Percentiles rank a stretch among this genome's conserved stretches.
These are phyloP conservation scores for Stomatorhinus ivindoensis DNA, from an alignment of 2,113 vertebrate species.

Conservation along the genomic window DNA sequence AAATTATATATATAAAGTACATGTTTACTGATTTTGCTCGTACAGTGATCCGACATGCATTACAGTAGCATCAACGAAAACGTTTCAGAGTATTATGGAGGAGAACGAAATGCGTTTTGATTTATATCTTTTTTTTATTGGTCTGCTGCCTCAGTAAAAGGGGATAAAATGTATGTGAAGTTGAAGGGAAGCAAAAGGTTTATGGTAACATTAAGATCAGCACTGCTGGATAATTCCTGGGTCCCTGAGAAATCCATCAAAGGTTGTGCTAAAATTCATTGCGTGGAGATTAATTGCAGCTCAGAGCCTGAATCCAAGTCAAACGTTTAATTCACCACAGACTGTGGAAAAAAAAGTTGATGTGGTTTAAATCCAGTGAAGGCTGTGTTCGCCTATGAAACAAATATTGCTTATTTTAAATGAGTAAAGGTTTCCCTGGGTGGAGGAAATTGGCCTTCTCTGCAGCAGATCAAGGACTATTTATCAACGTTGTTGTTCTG, in stretches of 20 bases:
- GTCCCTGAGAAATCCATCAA: constrained; percentile 23
- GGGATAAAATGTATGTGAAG: constrained; percentile 24
- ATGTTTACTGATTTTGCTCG: neutral
- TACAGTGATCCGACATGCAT: neutral
- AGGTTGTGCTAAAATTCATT: constrained; percentile 33
- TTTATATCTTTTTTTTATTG: constrained; percentile 4
- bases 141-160: constrained; percentile 20
- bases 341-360: neutral
- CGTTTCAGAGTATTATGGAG: neutral
- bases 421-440: neutral
- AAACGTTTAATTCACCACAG: constrained; percentile 38
- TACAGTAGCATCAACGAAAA: neutral
- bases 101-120: neutral
- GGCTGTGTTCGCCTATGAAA: neutral
- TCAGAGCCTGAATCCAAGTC: constrained; percentile 32
- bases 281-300: constrained; percentile 34
- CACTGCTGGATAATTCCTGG: constrained; percentile 17
- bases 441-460: neutral
- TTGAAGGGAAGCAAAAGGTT: constrained; percentile 27
- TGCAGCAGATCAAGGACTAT: neutral
- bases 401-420: neutral
- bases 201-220: constrained; percentile 32
- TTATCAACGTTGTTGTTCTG: neutral
- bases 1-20: neutral
- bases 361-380: constrained; percentile 7